phyloP scores from a whole-genome alignment of 2,888 invertebrate species.

The Hedya salicella region DNA sequence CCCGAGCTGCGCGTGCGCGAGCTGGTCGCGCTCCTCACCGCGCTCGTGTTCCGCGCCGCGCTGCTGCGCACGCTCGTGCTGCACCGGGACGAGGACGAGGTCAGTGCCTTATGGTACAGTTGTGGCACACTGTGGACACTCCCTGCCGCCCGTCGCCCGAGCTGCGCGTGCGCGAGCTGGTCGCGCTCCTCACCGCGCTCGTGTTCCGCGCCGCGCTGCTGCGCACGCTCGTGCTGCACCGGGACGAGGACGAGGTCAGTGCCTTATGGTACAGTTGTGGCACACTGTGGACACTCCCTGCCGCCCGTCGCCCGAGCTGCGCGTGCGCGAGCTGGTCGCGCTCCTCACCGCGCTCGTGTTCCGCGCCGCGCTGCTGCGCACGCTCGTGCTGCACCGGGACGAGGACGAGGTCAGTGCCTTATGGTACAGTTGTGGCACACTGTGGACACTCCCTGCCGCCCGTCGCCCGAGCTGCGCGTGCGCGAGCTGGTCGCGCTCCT shows the following conservation, averaged over 20 bases:
- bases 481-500: no score
- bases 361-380: slow-evolving; percentile 55
- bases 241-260: slow-evolving; percentile 47
- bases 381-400: slow-evolving; percentile 50
- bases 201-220: slow-evolving; percentile 60
- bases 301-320: slow-evolving; percentile 52
- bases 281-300: no score
- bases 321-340: no score
- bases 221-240: slow-evolving; percentile 51
- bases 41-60: slow-evolving; percentile 55
- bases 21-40: no score
- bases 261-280: no score
- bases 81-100: slow-evolving; percentile 48
- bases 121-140: no score
- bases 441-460: no score
- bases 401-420: slow-evolving; percentile 50
- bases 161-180: background rate
- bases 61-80: slow-evolving; percentile 55
- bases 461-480: slow-evolving; percentile 51
- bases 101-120: no score
- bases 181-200: background rate
- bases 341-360: slow-evolving; percentile 48
- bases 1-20: slow-evolving; percentile 47
- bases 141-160: slow-evolving; percentile 53
- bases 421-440: no score